phyloP scores from a whole-genome alignment of 2,888 invertebrate genomes.

The Xanthia togata region DNA sequence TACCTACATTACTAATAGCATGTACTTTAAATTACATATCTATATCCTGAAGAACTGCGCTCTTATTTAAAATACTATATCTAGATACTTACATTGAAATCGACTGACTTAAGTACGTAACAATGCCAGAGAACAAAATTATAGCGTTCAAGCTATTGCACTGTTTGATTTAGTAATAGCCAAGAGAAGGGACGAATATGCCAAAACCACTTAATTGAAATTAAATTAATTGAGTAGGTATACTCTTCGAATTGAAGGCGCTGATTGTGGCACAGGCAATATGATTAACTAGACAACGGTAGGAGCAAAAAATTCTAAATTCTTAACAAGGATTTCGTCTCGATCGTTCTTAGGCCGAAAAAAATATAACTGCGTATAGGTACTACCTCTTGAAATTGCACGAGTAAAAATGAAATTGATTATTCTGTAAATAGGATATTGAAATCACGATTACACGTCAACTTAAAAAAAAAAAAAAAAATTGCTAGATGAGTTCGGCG shows the following conservation, averaged over 20 bases:
- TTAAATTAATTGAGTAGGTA: slow-evolving; percentile 1
- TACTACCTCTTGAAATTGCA: not conserved
- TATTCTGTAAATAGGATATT: no score
- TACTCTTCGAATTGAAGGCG: slow-evolving; percentile 5
- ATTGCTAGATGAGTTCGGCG: no score
- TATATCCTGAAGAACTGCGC: not conserved
- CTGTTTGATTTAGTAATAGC: slow-evolving; percentile 10
- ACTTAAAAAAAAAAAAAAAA: no score
- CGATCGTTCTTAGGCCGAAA: no score
- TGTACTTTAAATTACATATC: slow-evolving; percentile 5
- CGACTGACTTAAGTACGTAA: not conserved
- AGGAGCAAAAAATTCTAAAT: slow-evolving; percentile 20
- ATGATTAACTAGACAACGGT: slow-evolving; percentile 12
- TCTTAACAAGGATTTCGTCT: not conserved
- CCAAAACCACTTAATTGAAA: slow-evolving; percentile 30
- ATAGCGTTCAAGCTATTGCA: slow-evolving; percentile 17
- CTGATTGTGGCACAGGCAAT: not conserved
- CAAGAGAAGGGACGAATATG: not conserved
- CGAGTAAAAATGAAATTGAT: no score
- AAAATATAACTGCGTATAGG: not conserved
- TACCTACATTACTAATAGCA: not conserved
- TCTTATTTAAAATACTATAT: slow-evolving; percentile 1
- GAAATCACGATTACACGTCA: no score
- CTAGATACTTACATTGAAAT: not conserved
- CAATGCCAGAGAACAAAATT: not conserved